Conservation (phyloP, 35 echinoderm and acorn worm species). For the Ophioderma brevispina region DNA sequence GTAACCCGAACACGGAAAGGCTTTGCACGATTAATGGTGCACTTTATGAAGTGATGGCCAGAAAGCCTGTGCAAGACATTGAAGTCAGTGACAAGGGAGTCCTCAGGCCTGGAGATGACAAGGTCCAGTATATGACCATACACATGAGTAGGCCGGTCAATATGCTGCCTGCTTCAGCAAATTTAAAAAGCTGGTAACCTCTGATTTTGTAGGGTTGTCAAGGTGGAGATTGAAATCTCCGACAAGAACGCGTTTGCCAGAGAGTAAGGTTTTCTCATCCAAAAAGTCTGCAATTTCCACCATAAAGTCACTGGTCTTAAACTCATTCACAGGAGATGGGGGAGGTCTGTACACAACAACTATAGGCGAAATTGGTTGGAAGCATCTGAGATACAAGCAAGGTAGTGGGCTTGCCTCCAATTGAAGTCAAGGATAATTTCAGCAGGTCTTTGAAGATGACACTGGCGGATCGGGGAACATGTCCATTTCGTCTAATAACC, state of each 20-base stretch:
- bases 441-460: neutral
- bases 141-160: neutral
- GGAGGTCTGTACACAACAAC: neutral
- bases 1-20: neutral
- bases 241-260: neutral
- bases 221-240: neutral
- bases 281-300: neutral
- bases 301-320: conserved; percentile 5
- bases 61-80: neutral
- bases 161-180: neutral
- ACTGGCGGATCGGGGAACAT: neutral
- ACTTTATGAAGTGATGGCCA: neutral
- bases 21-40: neutral
- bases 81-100: neutral
- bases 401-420: neutral
- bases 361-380: neutral
- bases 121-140: neutral
- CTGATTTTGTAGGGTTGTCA: neutral
- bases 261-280: neutral
- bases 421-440: neutral
- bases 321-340: neutral
- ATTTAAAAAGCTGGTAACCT: neutral
- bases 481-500: no score
- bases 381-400: neutral
- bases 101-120: neutral